Base-by-base conservation (phyloP, 2,888 invertebrate species). In the Brachyopa scutellaris region DNA sequence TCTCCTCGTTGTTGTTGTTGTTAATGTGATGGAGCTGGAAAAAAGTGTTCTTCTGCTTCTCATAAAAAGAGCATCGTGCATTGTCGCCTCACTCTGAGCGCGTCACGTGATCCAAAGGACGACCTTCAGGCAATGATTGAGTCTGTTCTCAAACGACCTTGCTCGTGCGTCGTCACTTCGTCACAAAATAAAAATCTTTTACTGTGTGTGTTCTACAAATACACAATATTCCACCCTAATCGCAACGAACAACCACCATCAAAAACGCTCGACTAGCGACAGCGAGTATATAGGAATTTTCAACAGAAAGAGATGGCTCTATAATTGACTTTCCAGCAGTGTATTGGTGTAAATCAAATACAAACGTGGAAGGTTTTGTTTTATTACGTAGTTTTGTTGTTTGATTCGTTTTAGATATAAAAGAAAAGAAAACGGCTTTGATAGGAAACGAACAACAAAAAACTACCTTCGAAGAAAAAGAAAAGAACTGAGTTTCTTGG, bases 111-210 rank as follows among this genome's bases (percentile, higher is more conserved):
- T 79, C 67, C 67, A 85, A 90, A 89, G 89, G 90, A 90, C 90
- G 90, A 90, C 90, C 90, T 90, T 90, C 90, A 90, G 90, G 88
- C 88, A 88, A 89, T 89, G 88, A 87, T 89, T 88, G 89, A 89
- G 87, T 89, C 90, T 90, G 89, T 90, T 89, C 88, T 89, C 89
- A 90, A 90, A 90, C 90, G 90, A 90, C 90, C 90, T 90, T 90
- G 90, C 90, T 83, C 84, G 84, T 85, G 85, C 86, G 85, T 86
- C 86, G 74, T 70, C 76, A 79, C 62, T 79, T 78, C 72, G 69
- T 69, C 76, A 70, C 64, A 72, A 51, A 64, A 49, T 31, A n/a
- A n/a, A n/a, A n/a, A 23, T 45, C 11, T 78, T 21, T 45, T 31
- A 7, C 29, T 51, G 36, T 67, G 33, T 59, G 47, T n/a, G 36